phyloP scores from a whole-genome alignment of 2,888 invertebrate genomes.

The Anarsia innoxiella region DNA sequence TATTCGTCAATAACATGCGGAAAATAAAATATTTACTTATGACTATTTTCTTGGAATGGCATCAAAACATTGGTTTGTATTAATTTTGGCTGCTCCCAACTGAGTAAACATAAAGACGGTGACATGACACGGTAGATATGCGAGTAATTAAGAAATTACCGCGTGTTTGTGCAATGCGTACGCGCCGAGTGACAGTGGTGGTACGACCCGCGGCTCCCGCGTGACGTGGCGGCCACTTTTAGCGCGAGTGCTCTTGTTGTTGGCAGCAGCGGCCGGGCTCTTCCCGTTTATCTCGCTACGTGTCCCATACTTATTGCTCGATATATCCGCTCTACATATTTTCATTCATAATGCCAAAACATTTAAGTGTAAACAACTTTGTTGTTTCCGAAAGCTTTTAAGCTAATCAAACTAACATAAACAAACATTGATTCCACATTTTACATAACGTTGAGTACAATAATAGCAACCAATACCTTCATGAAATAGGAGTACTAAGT shows the following conservation, averaged over 20 bases:
- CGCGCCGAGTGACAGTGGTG: slow-evolving; percentile 15
- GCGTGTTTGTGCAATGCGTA: slow-evolving; percentile 15
- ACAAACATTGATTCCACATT: no score
- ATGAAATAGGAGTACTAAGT: no score
- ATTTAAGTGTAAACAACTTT: slow-evolving; percentile 1
- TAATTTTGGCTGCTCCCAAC: background rate
- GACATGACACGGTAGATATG: slow-evolving; percentile 29
- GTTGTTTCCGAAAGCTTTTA: slow-evolving; percentile 5
- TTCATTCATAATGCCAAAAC: no score
- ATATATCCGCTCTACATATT: background rate
- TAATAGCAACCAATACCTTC: no score
- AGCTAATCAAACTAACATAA: no score
- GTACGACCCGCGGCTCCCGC: no score
- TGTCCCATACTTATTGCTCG: background rate
- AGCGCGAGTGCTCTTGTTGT: slow-evolving; percentile 38
- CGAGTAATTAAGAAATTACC: slow-evolving; percentile 32
- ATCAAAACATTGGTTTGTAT: background rate
- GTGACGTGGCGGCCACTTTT: slow-evolving; percentile 60
- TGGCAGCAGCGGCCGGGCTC: slow-evolving; percentile 46
- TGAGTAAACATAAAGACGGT: background rate
- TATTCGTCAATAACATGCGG: no score
- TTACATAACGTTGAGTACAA: no score
- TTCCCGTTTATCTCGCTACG: slow-evolving; percentile 43
- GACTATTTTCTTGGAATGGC: background rate
- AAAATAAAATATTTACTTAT: background rate